Base-by-base conservation (phyloP, 2,888 invertebrate species). In the Nomada ferruginata region DNA sequence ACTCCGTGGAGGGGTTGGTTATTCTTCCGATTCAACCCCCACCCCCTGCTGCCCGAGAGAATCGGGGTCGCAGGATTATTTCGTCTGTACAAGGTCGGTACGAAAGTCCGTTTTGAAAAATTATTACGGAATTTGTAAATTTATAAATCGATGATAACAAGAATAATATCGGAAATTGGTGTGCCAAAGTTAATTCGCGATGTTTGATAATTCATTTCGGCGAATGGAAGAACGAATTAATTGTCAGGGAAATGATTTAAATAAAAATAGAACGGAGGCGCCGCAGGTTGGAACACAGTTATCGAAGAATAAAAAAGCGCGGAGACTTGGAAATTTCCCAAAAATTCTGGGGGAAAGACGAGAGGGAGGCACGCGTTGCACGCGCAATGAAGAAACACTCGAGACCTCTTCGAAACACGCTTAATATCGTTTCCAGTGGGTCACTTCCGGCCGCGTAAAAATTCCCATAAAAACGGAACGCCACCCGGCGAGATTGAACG, bases 381-480 rank as follows among this genome's bases (percentile, higher is more conserved):
- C 83, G 85, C 84, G 88, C 89, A 89, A 90, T 86, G 89, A 87
- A 90, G 36, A 91, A 90, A 86, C 89, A 87, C 90, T 91, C 85
- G 87, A 87, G 88, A 87, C 83, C 88, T 79, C 88, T 89, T 88
- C 36, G 84, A 81, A 89, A 81, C 76, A 85, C 86, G 77, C 83
- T 91, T 90, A 88, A 90, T 90, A 90, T 87, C 82, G 65, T 74
- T 85, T 79, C 80, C 69, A 69, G 63, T 36, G 36, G 64, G 52
- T 60, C 72, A 36, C 50, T 66, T 60, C 26, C 65, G 47, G 47
- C 61, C 65, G 47, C 63, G 29, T 60, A 73, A 47, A 52, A 55
- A 79, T 70, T 65, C 76, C 36, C 69, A 52, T 18, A 69, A 66
- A 78, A 78, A 75, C 79, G 81, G 79, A 70, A 78, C 79, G 59